Evolutionary conservation across 2,797 vertebrate species (phyloP).

Genomic region (Lindbergichthys nudifrons): DNA sequence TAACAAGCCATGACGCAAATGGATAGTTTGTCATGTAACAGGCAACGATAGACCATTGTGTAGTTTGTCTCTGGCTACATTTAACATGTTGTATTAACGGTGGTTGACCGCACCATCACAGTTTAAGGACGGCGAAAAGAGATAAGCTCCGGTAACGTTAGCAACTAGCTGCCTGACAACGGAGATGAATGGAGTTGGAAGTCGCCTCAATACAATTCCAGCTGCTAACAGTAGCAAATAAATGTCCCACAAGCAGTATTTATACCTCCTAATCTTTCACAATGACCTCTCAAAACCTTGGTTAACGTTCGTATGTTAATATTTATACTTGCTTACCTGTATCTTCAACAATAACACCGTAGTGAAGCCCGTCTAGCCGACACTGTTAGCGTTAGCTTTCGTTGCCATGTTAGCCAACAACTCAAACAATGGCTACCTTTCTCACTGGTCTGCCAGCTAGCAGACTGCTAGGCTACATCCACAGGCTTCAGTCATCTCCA

Average conservation of each 20-base stretch:
- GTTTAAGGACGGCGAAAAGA: background rate
- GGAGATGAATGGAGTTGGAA: slow-evolving; percentile 59
- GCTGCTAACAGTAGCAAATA: slow-evolving; percentile 27
- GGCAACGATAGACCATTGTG: background rate
- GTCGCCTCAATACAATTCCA: slow-evolving; percentile 12
- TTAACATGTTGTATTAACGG: background rate
- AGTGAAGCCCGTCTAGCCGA: slow-evolving; percentile 40
- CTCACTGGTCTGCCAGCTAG: slow-evolving; percentile 52
- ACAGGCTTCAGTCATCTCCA: slow-evolving; percentile 37
- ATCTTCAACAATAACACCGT: slow-evolving; percentile 5
- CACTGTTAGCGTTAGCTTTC: slow-evolving; percentile 62
- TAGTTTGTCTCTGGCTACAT: background rate
- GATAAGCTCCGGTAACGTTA: slow-evolving; percentile 26
- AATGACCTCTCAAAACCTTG: background rate
- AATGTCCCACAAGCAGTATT: background rate
- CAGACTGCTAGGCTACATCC: slow-evolving; percentile 70
- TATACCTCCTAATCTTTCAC: accelerated
- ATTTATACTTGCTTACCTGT: slow-evolving; percentile 36
- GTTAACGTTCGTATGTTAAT: background rate
- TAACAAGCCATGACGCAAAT: slow-evolving; percentile 7
- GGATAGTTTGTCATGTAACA: background rate
- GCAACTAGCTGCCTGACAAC: slow-evolving; percentile 54
- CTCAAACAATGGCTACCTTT: slow-evolving; percentile 81
- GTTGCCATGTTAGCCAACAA: slow-evolving; percentile 81
- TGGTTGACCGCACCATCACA: background rate